Percentiles rank a stretch among this genome's conserved stretches.
phyloP scores from a whole-genome alignment of 2,888 invertebrate genomes.

The Drosophila siamana region DNA sequence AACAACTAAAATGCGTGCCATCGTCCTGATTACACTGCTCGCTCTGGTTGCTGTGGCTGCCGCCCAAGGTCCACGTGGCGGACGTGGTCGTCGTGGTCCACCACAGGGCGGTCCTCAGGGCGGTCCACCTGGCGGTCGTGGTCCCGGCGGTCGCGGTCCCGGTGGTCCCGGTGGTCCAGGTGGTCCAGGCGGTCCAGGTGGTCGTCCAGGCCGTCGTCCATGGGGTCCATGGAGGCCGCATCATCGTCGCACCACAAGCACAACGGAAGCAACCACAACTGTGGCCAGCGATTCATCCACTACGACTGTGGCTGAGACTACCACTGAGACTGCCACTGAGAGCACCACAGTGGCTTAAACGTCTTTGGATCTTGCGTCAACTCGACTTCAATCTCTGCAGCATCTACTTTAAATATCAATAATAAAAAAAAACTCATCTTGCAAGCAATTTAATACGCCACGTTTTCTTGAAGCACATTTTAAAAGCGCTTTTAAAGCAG shows the following conservation, averaged over 20 bases:
- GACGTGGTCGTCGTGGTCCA: conserved; percentile 3
- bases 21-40: conserved; percentile 13
- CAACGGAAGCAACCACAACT: conserved; percentile 1
- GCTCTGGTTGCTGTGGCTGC: conserved; percentile 12
- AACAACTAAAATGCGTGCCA: conserved; percentile 2
- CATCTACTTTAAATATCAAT: neutral
- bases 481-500: neutral
- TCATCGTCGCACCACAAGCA: neutral
- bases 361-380: neutral
- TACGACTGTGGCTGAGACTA: neutral
- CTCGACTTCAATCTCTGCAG: neutral
- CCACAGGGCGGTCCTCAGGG: neutral
- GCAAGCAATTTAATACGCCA: neutral
- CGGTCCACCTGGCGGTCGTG: neutral
- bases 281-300: neutral
- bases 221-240: neutral
- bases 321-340: neutral
- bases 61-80: conserved; percentile 7
- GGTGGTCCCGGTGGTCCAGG: neutral
- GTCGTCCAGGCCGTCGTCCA: neutral
- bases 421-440: neutral
- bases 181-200: neutral
- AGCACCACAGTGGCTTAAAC: neutral
- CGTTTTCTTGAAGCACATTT: neutral
- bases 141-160: neutral